Conservation (phyloP, 2,797 vertebrate species). For the Crypturellus tataupa region DNA sequence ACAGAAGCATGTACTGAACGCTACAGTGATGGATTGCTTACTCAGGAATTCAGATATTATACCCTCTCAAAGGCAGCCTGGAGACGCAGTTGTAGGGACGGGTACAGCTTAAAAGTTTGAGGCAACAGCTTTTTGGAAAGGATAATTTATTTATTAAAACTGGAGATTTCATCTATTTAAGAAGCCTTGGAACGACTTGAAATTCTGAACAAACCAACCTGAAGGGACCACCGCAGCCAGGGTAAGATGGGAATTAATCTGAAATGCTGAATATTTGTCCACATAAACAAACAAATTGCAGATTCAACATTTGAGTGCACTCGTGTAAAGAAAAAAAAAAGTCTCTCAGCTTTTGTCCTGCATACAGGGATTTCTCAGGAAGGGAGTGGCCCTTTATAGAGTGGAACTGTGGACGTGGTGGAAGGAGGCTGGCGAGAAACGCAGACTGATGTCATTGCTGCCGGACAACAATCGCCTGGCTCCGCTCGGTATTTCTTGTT, state of each 20-base stretch:
- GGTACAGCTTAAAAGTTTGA: background rate
- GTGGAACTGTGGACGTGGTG: background rate
- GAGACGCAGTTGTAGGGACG: background rate
- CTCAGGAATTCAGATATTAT: background rate
- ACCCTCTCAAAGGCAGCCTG: background rate
- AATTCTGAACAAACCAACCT: background rate
- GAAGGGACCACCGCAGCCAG: background rate
- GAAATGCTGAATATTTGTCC: background rate
- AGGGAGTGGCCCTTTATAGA: conserved; percentile 29
- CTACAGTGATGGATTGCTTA: background rate
- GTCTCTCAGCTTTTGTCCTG: background rate
- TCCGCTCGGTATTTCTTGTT: background rate
- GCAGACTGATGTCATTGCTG: conserved; percentile 38
- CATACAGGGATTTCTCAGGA: background rate
- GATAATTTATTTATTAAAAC: background rate
- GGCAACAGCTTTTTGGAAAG: background rate
- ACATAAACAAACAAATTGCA: background rate
- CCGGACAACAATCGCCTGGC: conserved; percentile 53
- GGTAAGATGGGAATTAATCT: background rate
- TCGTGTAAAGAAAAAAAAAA: background rate
- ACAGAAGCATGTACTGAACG: background rate
- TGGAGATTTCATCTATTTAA: background rate
- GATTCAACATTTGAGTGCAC: background rate
- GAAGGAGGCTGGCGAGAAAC: conserved; percentile 7
- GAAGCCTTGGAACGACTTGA: background rate